A percentile compares a stretch with the other conserved stretches of the same genome.
Evolutionary conservation across 2,113 vertebrate species (phyloP).

Genomic region (Potamarius usumacintae): DNA sequence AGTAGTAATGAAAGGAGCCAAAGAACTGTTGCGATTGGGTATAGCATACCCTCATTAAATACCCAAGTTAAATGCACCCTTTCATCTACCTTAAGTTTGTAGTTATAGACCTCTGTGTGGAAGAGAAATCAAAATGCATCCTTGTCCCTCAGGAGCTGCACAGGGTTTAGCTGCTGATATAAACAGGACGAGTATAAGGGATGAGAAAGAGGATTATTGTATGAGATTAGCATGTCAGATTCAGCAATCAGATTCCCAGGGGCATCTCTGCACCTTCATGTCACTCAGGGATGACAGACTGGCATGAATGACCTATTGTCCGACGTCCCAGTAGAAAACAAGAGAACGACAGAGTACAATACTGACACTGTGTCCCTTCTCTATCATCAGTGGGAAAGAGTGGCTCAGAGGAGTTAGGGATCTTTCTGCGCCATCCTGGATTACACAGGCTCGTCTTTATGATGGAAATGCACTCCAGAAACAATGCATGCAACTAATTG

Average conservation of each 20-base stretch:
- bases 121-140: slow-evolving; percentile 1
- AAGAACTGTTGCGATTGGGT: neutral
- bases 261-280: slow-evolving; percentile 44
- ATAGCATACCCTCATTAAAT: slow-evolving; percentile 35
- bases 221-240: slow-evolving; percentile 25
- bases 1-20: slow-evolving; percentile 34
- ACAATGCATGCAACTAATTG: slow-evolving; percentile 47
- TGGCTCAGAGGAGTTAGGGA: slow-evolving; percentile 49
- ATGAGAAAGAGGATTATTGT: slow-evolving; percentile 21
- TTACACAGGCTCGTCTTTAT: slow-evolving; percentile 51
- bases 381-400: slow-evolving; percentile 49
- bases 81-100: slow-evolving; percentile 11
- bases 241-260: slow-evolving; percentile 45
- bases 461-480: slow-evolving; percentile 45
- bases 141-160: neutral
- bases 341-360: slow-evolving; percentile 46
- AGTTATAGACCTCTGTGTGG: neutral
- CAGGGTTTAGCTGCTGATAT: neutral
- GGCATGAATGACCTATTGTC: slow-evolving; percentile 60
- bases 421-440: slow-evolving; percentile 48
- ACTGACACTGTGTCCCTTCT: slow-evolving; percentile 53
- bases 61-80: slow-evolving; percentile 23
- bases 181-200: neutral
- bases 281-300: slow-evolving; percentile 47
- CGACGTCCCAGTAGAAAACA: slow-evolving; percentile 27